Evolutionary conservation across 2,113 vertebrate genomes (phyloP).

Genomic region (Halichoeres trimaculatus): DNA sequence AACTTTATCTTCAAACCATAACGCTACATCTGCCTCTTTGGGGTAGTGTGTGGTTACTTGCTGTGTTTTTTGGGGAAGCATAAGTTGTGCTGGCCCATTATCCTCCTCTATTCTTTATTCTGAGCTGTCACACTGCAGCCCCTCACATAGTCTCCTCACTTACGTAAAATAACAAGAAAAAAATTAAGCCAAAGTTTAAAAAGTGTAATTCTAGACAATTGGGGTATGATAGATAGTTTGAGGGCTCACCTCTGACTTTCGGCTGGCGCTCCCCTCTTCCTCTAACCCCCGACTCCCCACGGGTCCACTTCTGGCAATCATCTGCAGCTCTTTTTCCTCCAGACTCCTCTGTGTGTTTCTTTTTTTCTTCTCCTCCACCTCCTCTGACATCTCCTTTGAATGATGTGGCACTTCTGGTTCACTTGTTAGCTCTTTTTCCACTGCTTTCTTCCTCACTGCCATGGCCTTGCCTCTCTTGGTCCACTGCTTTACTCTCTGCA

Average conservation of each 20-base stretch:
- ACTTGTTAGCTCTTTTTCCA: slow-evolving; percentile 49
- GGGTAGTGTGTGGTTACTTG: background rate
- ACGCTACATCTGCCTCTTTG: background rate
- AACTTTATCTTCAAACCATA: background rate
- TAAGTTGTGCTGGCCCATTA: too few relatives aligned
- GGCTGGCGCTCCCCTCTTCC: slow-evolving; percentile 93
- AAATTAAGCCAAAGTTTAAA: too few relatives aligned
- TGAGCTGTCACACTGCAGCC: too few relatives aligned
- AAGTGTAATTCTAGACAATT: too few relatives aligned
- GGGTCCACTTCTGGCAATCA: slow-evolving; percentile 72
- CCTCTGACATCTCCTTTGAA: slow-evolving; percentile 82
- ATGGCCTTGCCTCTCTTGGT: slow-evolving; percentile 81
- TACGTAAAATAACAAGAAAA: too few relatives aligned
- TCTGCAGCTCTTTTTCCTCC: slow-evolving; percentile 83
- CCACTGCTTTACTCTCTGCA: slow-evolving; percentile 79
- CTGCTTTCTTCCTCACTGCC: slow-evolving; percentile 61
- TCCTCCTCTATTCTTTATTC: background rate
- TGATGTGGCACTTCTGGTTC: slow-evolving; percentile 74
- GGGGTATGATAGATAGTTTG: background rate
- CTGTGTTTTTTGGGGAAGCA: background rate
- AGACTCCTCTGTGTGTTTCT: slow-evolving; percentile 65
- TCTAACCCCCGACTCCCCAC: slow-evolving; percentile 88
- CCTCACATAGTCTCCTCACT: too few relatives aligned
- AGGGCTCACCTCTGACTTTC: slow-evolving; percentile 89
- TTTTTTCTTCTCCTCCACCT: slow-evolving; percentile 79